Percentiles rank a stretch among this genome's conserved stretches.
Evolutionary conservation across 2,888 invertebrate genomes (phyloP).

Genomic region (Pelosia muscerda): DNA sequence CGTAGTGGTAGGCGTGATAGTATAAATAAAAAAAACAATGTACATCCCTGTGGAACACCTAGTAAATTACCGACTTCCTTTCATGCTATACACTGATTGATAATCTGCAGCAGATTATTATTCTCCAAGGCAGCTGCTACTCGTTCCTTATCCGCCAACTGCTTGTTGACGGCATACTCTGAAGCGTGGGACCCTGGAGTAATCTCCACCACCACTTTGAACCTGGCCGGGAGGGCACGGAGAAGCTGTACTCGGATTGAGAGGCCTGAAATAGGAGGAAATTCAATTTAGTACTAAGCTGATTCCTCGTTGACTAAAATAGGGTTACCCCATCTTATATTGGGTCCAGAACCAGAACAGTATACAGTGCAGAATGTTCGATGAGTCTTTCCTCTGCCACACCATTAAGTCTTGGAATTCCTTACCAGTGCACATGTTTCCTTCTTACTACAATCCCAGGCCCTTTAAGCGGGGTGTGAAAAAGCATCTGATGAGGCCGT

Average conservation of each 20-base stretch:
- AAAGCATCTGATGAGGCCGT: no score
- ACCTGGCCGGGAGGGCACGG: conserved; percentile 93
- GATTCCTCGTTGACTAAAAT: no score
- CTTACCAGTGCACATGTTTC: no score
- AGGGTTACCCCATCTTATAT: no score
- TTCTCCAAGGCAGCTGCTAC: conserved; percentile 99
- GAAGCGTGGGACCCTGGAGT: conserved; percentile 97
- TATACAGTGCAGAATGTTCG: no score
- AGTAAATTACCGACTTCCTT: not conserved
- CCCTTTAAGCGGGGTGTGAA: no score
- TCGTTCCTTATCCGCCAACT: conserved; percentile 98
- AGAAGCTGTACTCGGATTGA: conserved; percentile 97
- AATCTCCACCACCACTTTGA: conserved; percentile 95
- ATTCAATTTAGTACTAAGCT: not conserved
- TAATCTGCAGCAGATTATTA: conserved; percentile 94
- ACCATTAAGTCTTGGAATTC: no score
- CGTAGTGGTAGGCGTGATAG: no score
- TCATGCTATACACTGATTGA: conserved; percentile 94
- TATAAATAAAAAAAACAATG: not conserved
- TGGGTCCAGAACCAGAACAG: no score
- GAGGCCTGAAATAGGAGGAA: conserved; percentile 86
- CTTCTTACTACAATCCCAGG: no score
- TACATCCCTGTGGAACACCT: not conserved
- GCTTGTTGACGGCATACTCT: conserved; percentile 98
- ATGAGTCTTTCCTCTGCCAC: no score